Conservation (phyloP, 1,140 invertebrate species). For the Drosophila murphyi region DNA sequence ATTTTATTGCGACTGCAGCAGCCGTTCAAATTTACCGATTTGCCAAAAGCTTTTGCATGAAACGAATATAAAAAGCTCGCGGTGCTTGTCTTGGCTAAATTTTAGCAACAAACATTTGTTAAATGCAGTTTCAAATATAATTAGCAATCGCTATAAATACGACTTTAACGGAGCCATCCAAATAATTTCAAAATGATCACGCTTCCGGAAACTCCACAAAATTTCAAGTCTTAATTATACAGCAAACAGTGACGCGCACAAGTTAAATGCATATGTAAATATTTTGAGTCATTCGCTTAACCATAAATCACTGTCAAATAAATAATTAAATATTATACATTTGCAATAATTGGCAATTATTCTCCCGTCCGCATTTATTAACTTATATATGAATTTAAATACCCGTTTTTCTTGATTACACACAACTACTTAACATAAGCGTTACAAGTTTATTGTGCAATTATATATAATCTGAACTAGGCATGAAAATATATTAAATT, state of each 20-base stretch:
- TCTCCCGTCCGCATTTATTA: neutral
- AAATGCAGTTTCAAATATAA: neutral
- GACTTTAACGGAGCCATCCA: neutral
- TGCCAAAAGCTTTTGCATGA: conserved; percentile 19
- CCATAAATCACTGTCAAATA: neutral
- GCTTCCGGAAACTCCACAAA: conserved; percentile 3
- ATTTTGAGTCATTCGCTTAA: neutral
- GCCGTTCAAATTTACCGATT: neutral
- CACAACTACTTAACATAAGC: neutral
- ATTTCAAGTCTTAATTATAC: no score
- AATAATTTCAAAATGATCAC: neutral
- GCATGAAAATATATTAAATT: no score
- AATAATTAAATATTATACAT: neutral
- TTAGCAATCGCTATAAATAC: neutral
- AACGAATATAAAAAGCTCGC: neutral
- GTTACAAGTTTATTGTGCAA: neutral
- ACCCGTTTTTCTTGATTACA: neutral
- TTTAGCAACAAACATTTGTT: neutral
- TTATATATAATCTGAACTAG: neutral
- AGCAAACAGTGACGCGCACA: neutral
- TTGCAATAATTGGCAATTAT: neutral
- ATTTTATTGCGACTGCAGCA: neutral
- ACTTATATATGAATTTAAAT: neutral
- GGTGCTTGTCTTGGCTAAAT: conserved; percentile 32
- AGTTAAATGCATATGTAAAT: neutral